A percentile compares a stretch with the other conserved stretches of the same genome.
phyloP scores from a whole-genome alignment of 1,140 invertebrate species.

The Tetramorium parvispinum region DNA sequence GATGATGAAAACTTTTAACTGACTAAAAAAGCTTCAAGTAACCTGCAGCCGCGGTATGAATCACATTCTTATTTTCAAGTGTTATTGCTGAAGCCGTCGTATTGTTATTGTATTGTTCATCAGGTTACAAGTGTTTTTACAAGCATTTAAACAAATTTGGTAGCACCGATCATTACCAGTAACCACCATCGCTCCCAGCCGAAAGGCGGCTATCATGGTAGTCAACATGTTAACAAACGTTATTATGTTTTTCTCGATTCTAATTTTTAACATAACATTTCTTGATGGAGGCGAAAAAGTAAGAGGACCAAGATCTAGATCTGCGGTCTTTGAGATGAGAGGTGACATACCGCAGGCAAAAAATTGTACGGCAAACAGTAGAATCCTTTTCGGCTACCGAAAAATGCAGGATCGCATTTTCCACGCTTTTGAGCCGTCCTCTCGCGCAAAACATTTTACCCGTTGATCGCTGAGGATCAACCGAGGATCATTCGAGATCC shows the following conservation, averaged over 20 bases:
- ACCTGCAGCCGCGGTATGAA: neutral
- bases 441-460: conserved; percentile 72
- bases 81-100: neutral
- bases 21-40: neutral
- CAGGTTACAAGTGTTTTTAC: no score
- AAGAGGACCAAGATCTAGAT: conserved; percentile 24
- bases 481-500: conserved; percentile 52
- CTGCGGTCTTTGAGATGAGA: neutral
- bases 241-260: neutral
- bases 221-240: no score
- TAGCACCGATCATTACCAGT: no score
- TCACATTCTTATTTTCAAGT: neutral
- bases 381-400: conserved; percentile 62
- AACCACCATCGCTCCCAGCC: no score
- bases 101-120: neutral
- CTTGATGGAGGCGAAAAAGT: neutral
- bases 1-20: neutral
- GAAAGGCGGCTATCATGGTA: no score
- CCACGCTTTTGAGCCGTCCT: conserved; percentile 62
- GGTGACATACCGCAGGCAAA: neutral
- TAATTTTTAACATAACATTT: neutral
- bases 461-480: conserved; percentile 65
- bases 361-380: neutral
- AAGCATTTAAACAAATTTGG: no score
- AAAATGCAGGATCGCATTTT: conserved; percentile 54